Evolutionary conservation across 1,140 invertebrate species (phyloP).

Genomic region (Drosophila orosa): DNA sequence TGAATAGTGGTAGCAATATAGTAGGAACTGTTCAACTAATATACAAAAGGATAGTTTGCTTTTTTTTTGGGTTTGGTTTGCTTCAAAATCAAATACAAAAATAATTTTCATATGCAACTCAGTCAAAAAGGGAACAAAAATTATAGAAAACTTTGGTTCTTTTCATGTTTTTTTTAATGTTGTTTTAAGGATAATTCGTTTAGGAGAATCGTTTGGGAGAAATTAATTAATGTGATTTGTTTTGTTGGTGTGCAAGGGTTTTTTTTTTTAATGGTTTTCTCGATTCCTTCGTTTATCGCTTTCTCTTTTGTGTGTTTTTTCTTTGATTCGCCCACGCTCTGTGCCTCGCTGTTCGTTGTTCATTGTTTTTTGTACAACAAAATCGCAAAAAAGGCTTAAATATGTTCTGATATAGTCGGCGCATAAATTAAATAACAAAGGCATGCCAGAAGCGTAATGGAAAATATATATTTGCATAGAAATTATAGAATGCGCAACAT

Average conservation of each 20-base stretch:
- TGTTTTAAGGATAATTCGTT: conserved; percentile 36
- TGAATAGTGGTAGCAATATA: conserved; percentile 65
- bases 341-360: conserved; percentile 64
- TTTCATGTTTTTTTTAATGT: conserved; percentile 48
- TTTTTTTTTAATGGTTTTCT: conserved; percentile 51
- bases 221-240: conserved; percentile 49
- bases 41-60: conserved; percentile 63
- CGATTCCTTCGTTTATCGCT: conserved; percentile 32
- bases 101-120: conserved; percentile 68
- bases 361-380: conserved; percentile 40
- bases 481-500: conserved; percentile 66
- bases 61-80: conserved; percentile 42
- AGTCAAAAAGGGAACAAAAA: conserved; percentile 61
- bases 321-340: conserved; percentile 66
- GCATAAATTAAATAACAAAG: conserved; percentile 69
- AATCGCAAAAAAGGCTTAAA: conserved; percentile 50
- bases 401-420: conserved; percentile 44
- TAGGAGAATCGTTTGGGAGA: conserved; percentile 31
- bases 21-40: conserved; percentile 76
- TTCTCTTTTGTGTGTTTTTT: conserved; percentile 29
- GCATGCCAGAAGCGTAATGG: conserved; percentile 71
- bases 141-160: conserved; percentile 45
- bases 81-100: conserved; percentile 62
- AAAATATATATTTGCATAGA: conserved; percentile 73
- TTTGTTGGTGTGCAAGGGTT: conserved; percentile 79